Conservation (phyloP, 2,888 invertebrate genomes). For the Andrena trimmerana region DNA sequence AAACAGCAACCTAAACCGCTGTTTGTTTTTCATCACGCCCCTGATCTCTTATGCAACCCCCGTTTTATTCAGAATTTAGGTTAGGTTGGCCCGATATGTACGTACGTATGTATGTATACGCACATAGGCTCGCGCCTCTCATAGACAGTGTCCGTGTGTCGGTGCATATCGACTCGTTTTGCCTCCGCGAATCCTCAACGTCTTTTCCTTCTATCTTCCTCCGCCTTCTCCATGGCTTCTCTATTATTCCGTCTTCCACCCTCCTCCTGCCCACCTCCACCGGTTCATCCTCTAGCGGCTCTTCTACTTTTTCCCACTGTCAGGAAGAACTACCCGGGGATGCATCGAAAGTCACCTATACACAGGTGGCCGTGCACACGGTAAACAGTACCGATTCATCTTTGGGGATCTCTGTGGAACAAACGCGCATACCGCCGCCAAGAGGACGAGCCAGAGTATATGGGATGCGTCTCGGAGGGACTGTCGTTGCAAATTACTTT, state of each 20-base stretch:
- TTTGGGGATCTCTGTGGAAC: conserved; percentile 46
- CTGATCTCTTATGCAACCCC: conserved; percentile 84
- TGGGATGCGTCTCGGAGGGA: conserved; percentile 41
- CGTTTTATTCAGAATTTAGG: conserved; percentile 85
- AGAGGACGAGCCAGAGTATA: conserved; percentile 12
- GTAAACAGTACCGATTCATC: conserved; percentile 65
- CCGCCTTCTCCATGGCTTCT: conserved; percentile 5
- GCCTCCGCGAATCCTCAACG: conserved; percentile 41
- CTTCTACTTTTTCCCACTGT: conserved; percentile 37
- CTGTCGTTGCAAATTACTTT: conserved; percentile 69
- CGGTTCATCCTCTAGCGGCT: conserved; percentile 13
- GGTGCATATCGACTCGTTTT: conserved; percentile 68
- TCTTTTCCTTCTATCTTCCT: conserved; percentile 35
- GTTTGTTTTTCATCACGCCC: conserved; percentile 85
- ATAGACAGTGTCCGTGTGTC: conserved; percentile 24
- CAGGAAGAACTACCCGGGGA: conserved; percentile 45
- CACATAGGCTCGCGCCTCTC: conserved; percentile 15
- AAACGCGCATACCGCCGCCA: conserved; percentile 23
- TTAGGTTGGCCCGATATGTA: conserved; percentile 75
- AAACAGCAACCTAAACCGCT: conserved; percentile 85
- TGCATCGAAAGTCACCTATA: conserved; percentile 64
- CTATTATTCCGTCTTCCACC: conserved; percentile 21
- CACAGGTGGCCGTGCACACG: conserved; percentile 30
- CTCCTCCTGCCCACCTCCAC: neutral
- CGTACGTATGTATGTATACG: conserved; percentile 19